Evolutionary conservation across 1,140 invertebrate genomes (phyloP), one percentile per base, ranked within the genome.

Genomic region (Drosophila pandora): DNA sequence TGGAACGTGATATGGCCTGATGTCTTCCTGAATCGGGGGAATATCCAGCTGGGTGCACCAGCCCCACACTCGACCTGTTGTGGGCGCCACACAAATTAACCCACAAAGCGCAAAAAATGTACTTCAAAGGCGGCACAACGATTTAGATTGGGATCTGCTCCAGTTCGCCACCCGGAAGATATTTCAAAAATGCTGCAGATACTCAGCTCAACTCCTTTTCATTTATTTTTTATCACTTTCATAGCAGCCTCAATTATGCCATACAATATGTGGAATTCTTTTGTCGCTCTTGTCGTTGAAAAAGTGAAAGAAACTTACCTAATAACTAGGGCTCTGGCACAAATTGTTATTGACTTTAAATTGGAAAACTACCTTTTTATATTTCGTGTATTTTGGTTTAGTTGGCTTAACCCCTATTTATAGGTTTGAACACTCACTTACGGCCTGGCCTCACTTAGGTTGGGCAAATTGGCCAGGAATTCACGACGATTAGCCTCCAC

Each of bases 261-360:
- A 37, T 45, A 30, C 34, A 70, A 43, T 43, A 28, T 28, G 13
- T 71, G 54, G 68, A 37, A 71, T 71, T 71, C 55, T 71, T 71
- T 71, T 71, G 68, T 59, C 32, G 54, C 39, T 37, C 32, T 37
- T 43, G 17, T 7, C 34, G 3, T 52, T 37, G 9, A 30, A 4
- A 83, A 83, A 83, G 79, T 83, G 80, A 83, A 83, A 76, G 75
- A 83, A 71, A 61, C 70, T 82, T 79, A 82, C 79, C 79, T 78
- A 83, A 83, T 79, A 54, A 48, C 73, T 56, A 49, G 58, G 39
- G 39, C 41, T 37, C 10, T n/a, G 34, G 34, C 13, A 2, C 17
- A 3, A 43, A 43, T 43, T 17, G n/a, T 21, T 17, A 17, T 7
- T 21, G 41, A 9, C 6, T 21, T 43, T 43, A 6, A 21, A 13